Base-by-base conservation (phyloP, 2,888 invertebrate species). In the Lithosia quadra region DNA sequence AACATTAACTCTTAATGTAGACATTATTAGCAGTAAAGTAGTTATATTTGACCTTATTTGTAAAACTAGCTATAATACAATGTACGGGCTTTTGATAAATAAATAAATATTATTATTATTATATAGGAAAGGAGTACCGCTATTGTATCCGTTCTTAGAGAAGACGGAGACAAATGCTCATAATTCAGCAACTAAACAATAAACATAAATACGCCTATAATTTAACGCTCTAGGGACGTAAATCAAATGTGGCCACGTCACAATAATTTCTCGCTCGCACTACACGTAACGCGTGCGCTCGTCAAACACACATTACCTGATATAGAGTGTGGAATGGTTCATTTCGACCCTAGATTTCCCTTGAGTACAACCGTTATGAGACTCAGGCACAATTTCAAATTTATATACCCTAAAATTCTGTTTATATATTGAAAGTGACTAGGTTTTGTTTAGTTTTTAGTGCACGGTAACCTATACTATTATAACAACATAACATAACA, bases 281-380 rank as follows among this genome's bases (percentile, higher is more conserved):
- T 3, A 33, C 33, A 11, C 56, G 34, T 33, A 36, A 57, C 57
- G 33, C 7, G 49, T 10, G 13, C 13, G 53, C 59, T 68, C 68
- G 28, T 64, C 28, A 64, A 59, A 55, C 68, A 53, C 24, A 53
- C 63, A 71, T 75, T 70, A 68, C 63, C 36, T 49, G 68, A 36
- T 63, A 75, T 56, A 60, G 36, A 49, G 70, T 67, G 71, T 39
- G 56, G 66, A 65, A 64, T 66, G 69, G 63, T 69, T 79, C 69
- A 75, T 80, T 79, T 72, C 62, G 68, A 61, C 66, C 63, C 21
- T 7, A 71, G 63, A 81, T 81, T 80, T 81, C 79, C 79, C 77
- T 1, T 0, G 79, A 61, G 79, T 59, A 5, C 34, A 18, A 18
- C 9, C 34, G 49, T 34, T 57, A 28, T 55, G 61, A 22, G 36